Percentiles rank a stretch among this genome's conserved stretches.
Conservation (phyloP, 2,888 invertebrate genomes). For the Neelides folsomi region DNA sequence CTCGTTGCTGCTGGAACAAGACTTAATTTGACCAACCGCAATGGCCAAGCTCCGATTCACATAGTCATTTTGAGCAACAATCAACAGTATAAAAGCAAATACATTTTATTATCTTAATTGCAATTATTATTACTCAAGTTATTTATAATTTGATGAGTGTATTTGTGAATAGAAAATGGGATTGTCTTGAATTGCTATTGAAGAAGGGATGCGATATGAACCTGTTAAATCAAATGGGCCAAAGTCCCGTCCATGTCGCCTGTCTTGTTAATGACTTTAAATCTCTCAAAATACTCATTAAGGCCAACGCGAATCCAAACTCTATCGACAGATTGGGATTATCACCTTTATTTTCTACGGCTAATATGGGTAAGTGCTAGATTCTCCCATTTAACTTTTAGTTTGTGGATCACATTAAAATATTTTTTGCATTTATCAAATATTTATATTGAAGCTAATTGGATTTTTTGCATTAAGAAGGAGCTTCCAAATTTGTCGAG, state of each 20-base stretch:
- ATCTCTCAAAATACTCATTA: constrained; percentile 21
- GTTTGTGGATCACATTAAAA: background rate
- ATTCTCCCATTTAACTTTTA: background rate
- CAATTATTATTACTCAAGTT: background rate
- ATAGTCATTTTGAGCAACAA: constrained; percentile 24
- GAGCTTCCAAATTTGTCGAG: constrained; percentile 10
- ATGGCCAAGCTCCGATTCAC: constrained; percentile 26
- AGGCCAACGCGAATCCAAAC: constrained; percentile 23
- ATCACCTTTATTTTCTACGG: constrained; percentile 20
- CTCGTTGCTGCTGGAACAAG: constrained; percentile 20
- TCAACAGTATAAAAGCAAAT: constrained; percentile 14
- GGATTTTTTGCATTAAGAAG: constrained; percentile 11
- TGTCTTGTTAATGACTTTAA: constrained; percentile 23
- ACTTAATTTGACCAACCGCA: constrained; percentile 15
- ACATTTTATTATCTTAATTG: background rate
- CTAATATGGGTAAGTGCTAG: constrained; percentile 15
- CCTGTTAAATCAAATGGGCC: constrained; percentile 21
- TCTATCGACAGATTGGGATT: constrained; percentile 22
- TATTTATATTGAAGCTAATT: background rate
- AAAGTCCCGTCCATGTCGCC: constrained; percentile 25
- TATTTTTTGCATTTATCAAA: background rate
- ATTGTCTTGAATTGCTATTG: constrained; percentile 25
- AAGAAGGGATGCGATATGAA: constrained; percentile 25
- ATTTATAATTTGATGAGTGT: background rate
- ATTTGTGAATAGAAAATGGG: constrained; percentile 23